phyloP scores from a whole-genome alignment of 35 echinoderm and acorn worm genomes.

The Nesometra sesokonis region DNA sequence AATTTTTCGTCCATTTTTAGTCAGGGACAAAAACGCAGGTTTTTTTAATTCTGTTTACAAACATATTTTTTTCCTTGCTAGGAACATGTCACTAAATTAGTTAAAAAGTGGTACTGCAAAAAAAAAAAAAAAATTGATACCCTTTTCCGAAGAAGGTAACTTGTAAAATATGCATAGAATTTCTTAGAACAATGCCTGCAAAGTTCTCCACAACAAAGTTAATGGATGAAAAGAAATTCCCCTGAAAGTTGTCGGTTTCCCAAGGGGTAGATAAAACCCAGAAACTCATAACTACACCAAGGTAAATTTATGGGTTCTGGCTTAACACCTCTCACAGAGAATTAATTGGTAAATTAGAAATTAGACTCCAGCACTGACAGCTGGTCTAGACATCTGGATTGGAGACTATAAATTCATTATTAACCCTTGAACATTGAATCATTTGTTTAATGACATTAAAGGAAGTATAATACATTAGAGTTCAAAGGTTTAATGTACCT shows the following conservation, averaged over 20 bases:
- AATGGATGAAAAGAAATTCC: background rate
- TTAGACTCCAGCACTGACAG: background rate
- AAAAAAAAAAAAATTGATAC: no score
- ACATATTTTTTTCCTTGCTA: no score
- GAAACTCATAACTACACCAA: background rate
- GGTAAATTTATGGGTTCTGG: background rate
- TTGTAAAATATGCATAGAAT: background rate
- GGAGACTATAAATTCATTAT: background rate
- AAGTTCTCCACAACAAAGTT: background rate
- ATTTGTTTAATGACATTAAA: background rate
- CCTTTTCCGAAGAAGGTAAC: background rate
- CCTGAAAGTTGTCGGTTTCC: background rate
- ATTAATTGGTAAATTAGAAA: background rate
- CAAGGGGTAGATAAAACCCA: background rate
- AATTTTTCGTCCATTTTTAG: no score
- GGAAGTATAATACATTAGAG: background rate
- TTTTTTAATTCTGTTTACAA: no score
- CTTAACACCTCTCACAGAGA: background rate
- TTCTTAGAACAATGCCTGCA: background rate
- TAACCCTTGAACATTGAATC: background rate
- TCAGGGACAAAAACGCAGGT: no score
- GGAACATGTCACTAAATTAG: no score
- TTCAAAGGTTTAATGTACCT: background rate
- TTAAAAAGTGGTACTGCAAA: no score
- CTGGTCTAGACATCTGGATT: background rate